Conservation (phyloP, 2,113 vertebrate species). For the Bucco capensis region DNA sequence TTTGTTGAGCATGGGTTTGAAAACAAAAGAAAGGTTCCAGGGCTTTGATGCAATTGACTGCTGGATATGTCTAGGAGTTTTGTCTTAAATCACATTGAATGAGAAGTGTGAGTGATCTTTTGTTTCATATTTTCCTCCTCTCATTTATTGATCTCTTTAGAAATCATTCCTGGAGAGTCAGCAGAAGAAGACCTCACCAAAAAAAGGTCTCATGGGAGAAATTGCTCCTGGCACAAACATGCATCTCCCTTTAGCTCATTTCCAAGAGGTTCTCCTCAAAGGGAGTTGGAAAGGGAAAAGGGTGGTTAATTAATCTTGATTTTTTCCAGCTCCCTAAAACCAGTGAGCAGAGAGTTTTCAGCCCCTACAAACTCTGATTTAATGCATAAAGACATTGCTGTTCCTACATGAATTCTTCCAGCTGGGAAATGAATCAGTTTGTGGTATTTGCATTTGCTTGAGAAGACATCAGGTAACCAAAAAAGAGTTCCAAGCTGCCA, state of each 20-base stretch:
- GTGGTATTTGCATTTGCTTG: background rate
- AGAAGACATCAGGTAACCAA: background rate
- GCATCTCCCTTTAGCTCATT: background rate
- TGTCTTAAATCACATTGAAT: too few species aligned
- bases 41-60: background rate
- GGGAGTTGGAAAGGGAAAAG: background rate
- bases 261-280: background rate
- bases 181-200: too few species aligned
- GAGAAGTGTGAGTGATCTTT: background rate
- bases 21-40: background rate
- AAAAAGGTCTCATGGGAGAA: too few species aligned
- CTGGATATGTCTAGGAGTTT: background rate
- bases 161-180: too few species aligned
- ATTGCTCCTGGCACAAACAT: background rate
- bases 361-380: background rate
- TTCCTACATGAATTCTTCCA: background rate
- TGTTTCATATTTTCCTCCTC: background rate
- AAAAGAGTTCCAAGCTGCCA: background rate
- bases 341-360: background rate
- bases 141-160: too few species aligned
- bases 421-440: background rate
- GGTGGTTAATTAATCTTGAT: background rate
- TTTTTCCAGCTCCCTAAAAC: conserved; percentile 13
- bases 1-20: background rate
- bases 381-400: background rate